phyloP scores from a whole-genome alignment of 1,140 invertebrate species.

The Meteorus sp. region DNA sequence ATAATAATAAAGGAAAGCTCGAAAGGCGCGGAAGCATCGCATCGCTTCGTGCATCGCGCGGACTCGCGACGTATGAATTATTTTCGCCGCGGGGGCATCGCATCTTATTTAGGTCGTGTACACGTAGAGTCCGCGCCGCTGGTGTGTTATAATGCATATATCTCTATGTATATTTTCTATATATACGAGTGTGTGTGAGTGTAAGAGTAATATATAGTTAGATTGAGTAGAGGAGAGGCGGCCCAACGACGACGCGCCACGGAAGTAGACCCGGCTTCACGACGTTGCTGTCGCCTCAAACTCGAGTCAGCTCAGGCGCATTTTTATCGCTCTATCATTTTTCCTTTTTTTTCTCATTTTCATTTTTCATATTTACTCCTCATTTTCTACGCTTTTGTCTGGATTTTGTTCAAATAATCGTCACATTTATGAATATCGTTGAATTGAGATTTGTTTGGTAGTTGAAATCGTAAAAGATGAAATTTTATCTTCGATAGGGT shows the following conservation, averaged over 20 bases:
- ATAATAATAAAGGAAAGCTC: slow-evolving; percentile 8
- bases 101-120: slow-evolving; percentile 62
- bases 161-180: no score
- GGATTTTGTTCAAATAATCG: background rate
- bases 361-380: background rate
- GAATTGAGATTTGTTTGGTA: no score
- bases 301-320: slow-evolving; percentile 24
- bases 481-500: no score
- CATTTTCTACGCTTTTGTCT: background rate
- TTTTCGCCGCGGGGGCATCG: slow-evolving; percentile 60
- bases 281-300: no score
- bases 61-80: slow-evolving; percentile 52
- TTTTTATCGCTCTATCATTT: background rate
- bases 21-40: slow-evolving; percentile 24
- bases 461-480: no score
- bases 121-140: slow-evolving; percentile 48
- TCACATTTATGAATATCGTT: no score
- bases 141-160: no score
- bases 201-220: slow-evolving; percentile 2
- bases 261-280: slow-evolving; percentile 36
- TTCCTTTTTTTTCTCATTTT: slow-evolving; percentile 1
- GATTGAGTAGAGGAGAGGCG: slow-evolving; percentile 37
- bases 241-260: slow-evolving; percentile 32
- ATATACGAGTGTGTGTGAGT: no score
- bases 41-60: slow-evolving; percentile 31